Evolutionary conservation across 1,140 invertebrate genomes (phyloP).

Genomic region (Aphelenchoides besseyi): DNA sequence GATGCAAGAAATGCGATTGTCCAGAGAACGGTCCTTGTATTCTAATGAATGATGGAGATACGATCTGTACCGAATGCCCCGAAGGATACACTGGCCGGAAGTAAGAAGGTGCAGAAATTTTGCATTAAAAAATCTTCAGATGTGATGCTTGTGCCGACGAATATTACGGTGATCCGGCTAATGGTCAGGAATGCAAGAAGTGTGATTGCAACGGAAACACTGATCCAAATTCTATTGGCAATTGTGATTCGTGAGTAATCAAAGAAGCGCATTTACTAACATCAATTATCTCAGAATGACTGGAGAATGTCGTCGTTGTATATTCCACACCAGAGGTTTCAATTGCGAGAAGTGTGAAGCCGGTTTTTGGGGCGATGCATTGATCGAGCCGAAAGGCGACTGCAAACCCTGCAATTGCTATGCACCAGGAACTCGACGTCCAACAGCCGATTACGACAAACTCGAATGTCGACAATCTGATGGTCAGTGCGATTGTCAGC

Average conservation of each 20-base stretch:
- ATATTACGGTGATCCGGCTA: conserved; percentile 81
- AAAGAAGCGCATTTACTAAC: background rate
- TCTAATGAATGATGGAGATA: conserved; percentile 74
- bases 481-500: conserved; percentile 80
- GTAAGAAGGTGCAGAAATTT: conserved; percentile 79
- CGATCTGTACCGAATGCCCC: conserved; percentile 90
- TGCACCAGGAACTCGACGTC: conserved; percentile 29
- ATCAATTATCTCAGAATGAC: conserved; percentile 70
- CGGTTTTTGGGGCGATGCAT: conserved; percentile 68
- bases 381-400: conserved; percentile 48
- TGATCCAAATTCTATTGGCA: conserved; percentile 86
- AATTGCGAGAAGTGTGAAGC: conserved; percentile 81
- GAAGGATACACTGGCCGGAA: conserved; percentile 15
- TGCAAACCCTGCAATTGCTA: conserved; percentile 31
- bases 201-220: conserved; percentile 94
- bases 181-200: conserved; percentile 72
- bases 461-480: conserved; percentile 74
- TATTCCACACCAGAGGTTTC: conserved; percentile 84
- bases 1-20: conserved; percentile 90
- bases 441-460: conserved; percentile 72
- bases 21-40: conserved; percentile 87
- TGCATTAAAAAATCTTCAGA: no score
- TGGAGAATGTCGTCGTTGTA: conserved; percentile 92
- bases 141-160: conserved; percentile 92
- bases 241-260: conserved; percentile 71